These are phyloP conservation scores for Frieseomelitta varia DNA, from an alignment of 1,140 invertebrate species.

Conservation along the genomic window DNA sequence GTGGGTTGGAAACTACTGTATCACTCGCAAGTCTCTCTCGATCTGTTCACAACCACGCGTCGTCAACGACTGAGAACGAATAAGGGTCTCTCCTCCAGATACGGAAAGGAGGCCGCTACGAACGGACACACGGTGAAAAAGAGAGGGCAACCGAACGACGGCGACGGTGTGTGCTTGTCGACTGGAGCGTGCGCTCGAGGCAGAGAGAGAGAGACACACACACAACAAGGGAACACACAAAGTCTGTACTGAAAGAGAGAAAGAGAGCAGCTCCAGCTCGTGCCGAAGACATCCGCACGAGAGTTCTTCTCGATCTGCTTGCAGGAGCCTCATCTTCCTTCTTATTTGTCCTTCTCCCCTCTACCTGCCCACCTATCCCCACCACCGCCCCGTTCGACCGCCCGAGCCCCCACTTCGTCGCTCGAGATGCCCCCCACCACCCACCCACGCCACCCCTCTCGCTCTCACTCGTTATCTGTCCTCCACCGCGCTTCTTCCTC, in stretches of 20 bases:
- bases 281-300: constrained; percentile 65
- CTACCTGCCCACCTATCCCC: constrained; percentile 1
- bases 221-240: constrained; percentile 4
- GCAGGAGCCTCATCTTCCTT: constrained; percentile 67
- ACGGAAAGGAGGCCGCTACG: neutral
- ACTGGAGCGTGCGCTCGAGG: too few species aligned
- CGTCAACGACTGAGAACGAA: constrained; percentile 12
- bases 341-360: constrained; percentile 39
- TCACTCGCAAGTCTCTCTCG: too few species aligned
- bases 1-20: too few species aligned
- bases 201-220: too few species aligned
- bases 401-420: neutral
- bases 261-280: constrained; percentile 59
- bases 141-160: too few species aligned
- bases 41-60: neutral
- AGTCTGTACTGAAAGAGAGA: constrained; percentile 38
- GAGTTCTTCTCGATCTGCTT: constrained; percentile 71
- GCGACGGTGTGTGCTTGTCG: too few species aligned
- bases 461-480: neutral
- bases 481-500: neutral
- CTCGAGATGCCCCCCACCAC: neutral
- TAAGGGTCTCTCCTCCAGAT: neutral
- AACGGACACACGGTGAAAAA: too few species aligned
- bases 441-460: neutral
- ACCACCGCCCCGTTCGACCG: neutral